Evolutionary conservation across 2,888 invertebrate species (phyloP).

Genomic region (Folsomia candida): DNA sequence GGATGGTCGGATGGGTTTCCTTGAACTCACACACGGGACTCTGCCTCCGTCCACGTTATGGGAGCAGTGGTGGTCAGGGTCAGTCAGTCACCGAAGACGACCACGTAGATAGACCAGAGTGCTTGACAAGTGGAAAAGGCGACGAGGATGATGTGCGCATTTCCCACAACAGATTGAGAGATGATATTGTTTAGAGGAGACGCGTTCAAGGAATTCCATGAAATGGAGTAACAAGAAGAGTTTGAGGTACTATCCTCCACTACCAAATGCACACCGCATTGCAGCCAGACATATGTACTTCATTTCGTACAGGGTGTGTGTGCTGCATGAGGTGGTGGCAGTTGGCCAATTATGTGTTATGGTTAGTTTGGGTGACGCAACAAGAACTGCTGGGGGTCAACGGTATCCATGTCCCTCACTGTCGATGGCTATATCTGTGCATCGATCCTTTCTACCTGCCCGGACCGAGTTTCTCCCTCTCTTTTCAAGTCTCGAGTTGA

Average conservation of each 20-base stretch:
- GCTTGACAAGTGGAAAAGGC: neutral
- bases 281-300: neutral
- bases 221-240: too few relatives aligned
- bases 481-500: neutral
- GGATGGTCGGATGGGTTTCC: too few relatives aligned
- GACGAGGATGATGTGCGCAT: neutral
- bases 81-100: neutral
- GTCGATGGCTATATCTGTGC: neutral
- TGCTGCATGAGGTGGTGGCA: neutral
- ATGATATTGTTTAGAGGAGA: neutral
- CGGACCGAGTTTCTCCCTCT: neutral
- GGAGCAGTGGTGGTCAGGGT: neutral
- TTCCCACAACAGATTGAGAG: neutral
- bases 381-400: neutral
- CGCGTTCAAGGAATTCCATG: neutral
- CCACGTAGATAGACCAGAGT: too few relatives aligned
- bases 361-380: neutral
- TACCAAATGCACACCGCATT: neutral
- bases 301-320: neutral
- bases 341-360: neutral
- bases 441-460: neutral
- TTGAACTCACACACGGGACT: too few relatives aligned
- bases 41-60: too few relatives aligned
- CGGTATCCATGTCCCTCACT: neutral
- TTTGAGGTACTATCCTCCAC: neutral